A percentile compares a stretch with the other conserved stretches of the same genome.
These are phyloP conservation scores for Cephalopholis sonnerati DNA, from an alignment of 2,113 vertebrate genomes.

Conservation along the genomic window DNA sequence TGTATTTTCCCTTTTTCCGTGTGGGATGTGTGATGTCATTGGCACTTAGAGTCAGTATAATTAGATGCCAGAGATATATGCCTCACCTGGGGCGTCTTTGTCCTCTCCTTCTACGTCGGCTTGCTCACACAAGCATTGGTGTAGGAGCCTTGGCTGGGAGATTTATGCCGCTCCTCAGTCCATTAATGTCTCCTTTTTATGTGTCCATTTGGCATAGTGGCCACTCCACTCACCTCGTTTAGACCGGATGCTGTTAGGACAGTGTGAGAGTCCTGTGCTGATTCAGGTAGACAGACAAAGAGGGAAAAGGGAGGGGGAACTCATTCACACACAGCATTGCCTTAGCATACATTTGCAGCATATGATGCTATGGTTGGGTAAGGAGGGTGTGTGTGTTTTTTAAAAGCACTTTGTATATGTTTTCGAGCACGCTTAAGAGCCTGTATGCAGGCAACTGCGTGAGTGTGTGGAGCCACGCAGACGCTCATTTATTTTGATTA, in stretches of 20 bases:
- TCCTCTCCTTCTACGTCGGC: slow-evolving; percentile 35
- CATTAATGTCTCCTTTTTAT: slow-evolving; percentile 78
- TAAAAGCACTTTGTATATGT: slow-evolving; percentile 10
- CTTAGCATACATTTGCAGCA: not conserved
- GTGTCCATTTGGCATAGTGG: slow-evolving; percentile 77
- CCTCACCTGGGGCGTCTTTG: slow-evolving; percentile 58
- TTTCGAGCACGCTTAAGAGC: slow-evolving; percentile 9
- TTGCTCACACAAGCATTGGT: slow-evolving; percentile 45
- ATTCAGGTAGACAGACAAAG: slow-evolving; percentile 35
- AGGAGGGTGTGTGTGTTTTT: not conserved
- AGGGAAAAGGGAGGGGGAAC: not conserved
- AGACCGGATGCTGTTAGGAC: slow-evolving; percentile 57
- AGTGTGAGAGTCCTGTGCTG: slow-evolving; percentile 46
- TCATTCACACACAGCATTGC: not conserved
- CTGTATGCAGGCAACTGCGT: not conserved
- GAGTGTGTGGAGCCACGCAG: slow-evolving; percentile 5
- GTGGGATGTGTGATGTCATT: slow-evolving; percentile 61
- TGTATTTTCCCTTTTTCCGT: slow-evolving; percentile 53
- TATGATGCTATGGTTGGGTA: not conserved
- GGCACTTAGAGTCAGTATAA: slow-evolving; percentile 71
- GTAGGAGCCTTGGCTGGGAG: slow-evolving; percentile 34
- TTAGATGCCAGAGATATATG: slow-evolving; percentile 62
- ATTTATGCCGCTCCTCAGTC: slow-evolving; percentile 75
- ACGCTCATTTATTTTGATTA: slow-evolving; percentile 57
- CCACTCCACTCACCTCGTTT: slow-evolving; percentile 66